Evolutionary conservation across 1,140 invertebrate species (phyloP).

Genomic region (Aphidius ervi): DNA sequence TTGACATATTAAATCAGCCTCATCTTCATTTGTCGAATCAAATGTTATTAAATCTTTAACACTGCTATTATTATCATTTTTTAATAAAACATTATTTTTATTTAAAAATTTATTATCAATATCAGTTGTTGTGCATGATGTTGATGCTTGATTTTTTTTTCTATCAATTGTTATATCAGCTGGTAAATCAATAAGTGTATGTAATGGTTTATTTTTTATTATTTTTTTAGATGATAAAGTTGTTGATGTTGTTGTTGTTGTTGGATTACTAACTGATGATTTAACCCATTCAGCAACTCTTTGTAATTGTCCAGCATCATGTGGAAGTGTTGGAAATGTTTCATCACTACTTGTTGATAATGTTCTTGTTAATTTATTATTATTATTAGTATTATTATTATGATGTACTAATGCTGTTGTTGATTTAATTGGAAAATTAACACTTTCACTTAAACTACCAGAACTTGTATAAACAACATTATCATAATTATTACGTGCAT

Average conservation of each 20-base stretch:
- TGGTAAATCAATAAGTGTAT: slow-evolving; percentile 16
- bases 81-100: background rate
- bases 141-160: background rate
- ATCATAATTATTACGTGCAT: slow-evolving; percentile 60
- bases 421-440: slow-evolving; percentile 28
- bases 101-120: background rate
- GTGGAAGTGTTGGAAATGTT: slow-evolving; percentile 32
- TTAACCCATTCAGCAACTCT: slow-evolving; percentile 68
- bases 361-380: slow-evolving; percentile 33
- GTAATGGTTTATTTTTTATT: slow-evolving; percentile 12
- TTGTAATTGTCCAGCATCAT: slow-evolving; percentile 52
- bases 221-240: background rate
- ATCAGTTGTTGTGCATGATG: background rate
- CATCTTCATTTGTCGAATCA: slow-evolving; percentile 39
- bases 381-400: background rate
- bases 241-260: too few species aligned
- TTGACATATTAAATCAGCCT: slow-evolving; percentile 14
- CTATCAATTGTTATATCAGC: background rate
- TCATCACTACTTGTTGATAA: slow-evolving; percentile 44
- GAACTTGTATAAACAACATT: slow-evolving; percentile 61
- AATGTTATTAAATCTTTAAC: slow-evolving; percentile 32
- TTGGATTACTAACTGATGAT: slow-evolving; percentile 25
- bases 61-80: background rate
- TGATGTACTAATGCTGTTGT: slow-evolving; percentile 44
- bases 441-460: slow-evolving; percentile 20